Evolutionary conservation across 2,888 invertebrate species (phyloP).

Genomic region (Rotaria sp.): DNA sequence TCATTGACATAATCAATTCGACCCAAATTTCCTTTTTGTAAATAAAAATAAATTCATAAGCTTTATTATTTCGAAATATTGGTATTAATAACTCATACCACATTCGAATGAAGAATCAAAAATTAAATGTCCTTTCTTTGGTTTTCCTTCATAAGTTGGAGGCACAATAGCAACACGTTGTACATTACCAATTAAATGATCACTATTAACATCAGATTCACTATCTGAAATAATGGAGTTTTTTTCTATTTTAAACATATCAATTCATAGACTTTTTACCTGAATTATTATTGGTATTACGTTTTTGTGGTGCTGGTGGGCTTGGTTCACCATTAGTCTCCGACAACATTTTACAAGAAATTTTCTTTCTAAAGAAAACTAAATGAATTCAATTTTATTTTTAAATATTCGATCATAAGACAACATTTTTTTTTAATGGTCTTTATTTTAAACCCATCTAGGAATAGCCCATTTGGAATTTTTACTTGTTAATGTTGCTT

Average conservation of each 20-base stretch:
- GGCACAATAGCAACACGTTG: conserved; percentile 60
- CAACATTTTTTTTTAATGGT: no score
- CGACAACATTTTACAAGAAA: neutral
- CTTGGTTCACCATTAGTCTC: neutral
- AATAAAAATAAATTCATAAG: neutral
- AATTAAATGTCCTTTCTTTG: conserved; percentile 87
- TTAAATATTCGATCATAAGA: no score
- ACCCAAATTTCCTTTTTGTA: conserved; percentile 69
- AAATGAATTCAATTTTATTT: no score
- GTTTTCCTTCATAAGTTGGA: conserved; percentile 68
- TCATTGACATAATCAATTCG: conserved; percentile 84
- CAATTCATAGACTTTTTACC: neutral
- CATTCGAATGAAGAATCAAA: conserved; percentile 95
- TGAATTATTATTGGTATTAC: neutral
- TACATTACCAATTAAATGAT: conserved; percentile 85
- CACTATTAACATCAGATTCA: conserved; percentile 58
- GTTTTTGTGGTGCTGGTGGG: neutral
- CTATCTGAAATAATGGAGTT: conserved; percentile 44
- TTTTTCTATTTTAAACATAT: neutral
- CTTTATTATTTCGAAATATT: neutral
- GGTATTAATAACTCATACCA: conserved; percentile 59
- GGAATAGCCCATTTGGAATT: neutral
- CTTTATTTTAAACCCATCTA: neutral
- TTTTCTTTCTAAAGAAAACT: no score
- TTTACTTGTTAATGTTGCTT: neutral